A percentile compares a stretch with the other conserved stretches of the same genome.
Conservation (phyloP, 2,113 vertebrate species). For the Chiloscyllium plagiosum region DNA sequence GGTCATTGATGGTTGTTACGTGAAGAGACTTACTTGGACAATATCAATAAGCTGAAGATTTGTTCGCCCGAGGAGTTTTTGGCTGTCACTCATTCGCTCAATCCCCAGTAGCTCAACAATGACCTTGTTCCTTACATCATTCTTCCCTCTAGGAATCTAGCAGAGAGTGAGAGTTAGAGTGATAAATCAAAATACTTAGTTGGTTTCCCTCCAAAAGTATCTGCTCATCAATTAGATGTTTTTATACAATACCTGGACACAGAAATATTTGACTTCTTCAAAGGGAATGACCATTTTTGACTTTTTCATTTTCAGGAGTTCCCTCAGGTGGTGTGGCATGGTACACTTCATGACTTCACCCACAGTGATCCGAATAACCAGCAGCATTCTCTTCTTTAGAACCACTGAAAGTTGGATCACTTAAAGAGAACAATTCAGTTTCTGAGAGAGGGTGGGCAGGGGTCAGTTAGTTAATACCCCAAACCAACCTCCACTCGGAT, state of each 20-base stretch:
- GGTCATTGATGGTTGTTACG: not conserved
- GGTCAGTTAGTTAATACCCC: not conserved
- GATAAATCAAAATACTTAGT: not conserved
- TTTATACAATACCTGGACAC: not conserved
- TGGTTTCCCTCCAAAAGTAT: not conserved
- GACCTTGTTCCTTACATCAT: slow-evolving; percentile 9
- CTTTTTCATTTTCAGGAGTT: slow-evolving; percentile 12
- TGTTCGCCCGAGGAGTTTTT: slow-evolving; percentile 9
- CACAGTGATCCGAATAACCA: not conserved
- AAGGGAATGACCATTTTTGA: not conserved
- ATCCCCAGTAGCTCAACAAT: not conserved
- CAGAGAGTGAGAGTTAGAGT: not conserved
- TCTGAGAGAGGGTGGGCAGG: not conserved
- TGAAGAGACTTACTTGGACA: slow-evolving; percentile 7
- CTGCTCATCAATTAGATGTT: too few species aligned
- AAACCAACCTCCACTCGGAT: not conserved
- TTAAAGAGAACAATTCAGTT: slow-evolving; percentile 10
- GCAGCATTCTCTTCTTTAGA: slow-evolving; percentile 3
- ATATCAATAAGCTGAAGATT: not conserved
- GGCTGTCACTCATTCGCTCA: not conserved
- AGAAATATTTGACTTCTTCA: slow-evolving; percentile 28
- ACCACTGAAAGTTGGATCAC: not conserved
- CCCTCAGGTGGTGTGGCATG: not conserved
- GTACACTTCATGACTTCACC: not conserved
- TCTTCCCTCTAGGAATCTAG: not conserved